Base-by-base conservation (phyloP, 2,888 invertebrate species). In the Panzeria rudis region DNA sequence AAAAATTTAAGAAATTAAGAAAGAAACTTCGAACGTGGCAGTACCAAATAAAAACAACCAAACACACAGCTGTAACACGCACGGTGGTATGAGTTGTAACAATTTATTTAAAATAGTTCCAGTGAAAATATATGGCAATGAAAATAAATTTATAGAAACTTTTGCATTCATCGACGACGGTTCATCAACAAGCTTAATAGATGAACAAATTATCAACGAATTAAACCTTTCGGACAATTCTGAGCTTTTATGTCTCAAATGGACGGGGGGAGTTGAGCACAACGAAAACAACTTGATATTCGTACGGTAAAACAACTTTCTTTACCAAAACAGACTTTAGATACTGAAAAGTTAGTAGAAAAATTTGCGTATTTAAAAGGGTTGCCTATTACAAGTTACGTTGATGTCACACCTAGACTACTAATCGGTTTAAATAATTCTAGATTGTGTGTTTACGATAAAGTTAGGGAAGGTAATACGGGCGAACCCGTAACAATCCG, bases 231-330 rank as follows among this genome's bases (percentile, higher is more conserved):
- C 41, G 9, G 41, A 13, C 13, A 13, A 13, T 15, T 9, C 15
- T 13, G 41, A 41, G 13, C 41, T 13, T 9, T 41, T 41, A 13
- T 41, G 41, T 41, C 41, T 41, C 4, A 41, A 41, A 41, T 61
- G 61, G 62, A 62, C 62, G 5, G 62, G 41, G 15, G 41, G 23
- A 15, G 41, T 62, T 15, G 62, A 62, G 13, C 11, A 41, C 15
- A 38, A 62, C 41, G 38, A 62, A 23, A 23, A 62, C 2, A 41
- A 38, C 5, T 78, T 17, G 29, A 61, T 35, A 50, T 69, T 61
- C 78, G 69, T 25, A 78, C 78, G 13, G 78, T 78, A 38, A 78
- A 61, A 25, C 59, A 68, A 3, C 56, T 77, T 35, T 59, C 68
- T 3, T 50, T 69, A 25, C 77, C 77, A 59, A 69, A 77, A 15